Conservation (phyloP, 2,888 invertebrate species). For the Folsomia manolachei region DNA sequence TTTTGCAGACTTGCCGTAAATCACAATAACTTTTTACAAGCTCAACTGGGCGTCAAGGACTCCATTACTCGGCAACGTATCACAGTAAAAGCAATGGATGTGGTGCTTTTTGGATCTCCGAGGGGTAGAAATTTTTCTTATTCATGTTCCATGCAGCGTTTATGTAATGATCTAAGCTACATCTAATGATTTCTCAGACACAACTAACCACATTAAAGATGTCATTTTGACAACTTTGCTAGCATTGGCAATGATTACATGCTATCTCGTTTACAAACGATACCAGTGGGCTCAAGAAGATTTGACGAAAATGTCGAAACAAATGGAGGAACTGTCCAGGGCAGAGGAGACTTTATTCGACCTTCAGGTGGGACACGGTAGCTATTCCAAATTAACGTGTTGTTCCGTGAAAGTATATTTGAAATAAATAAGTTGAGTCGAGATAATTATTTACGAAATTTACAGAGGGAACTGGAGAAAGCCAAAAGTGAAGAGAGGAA, state of each 20-base stretch:
- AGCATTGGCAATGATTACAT: slow-evolving; percentile 78
- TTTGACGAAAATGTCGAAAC: slow-evolving; percentile 85
- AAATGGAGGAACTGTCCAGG: slow-evolving; percentile 86
- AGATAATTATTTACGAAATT: slow-evolving; percentile 27
- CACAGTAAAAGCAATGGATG: slow-evolving; percentile 96
- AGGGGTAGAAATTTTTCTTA: no score
- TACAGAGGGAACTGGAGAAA: slow-evolving; percentile 68
- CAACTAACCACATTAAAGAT: slow-evolving; percentile 82
- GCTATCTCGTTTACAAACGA: slow-evolving; percentile 88
- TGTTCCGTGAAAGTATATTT: no score
- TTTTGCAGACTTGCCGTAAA: slow-evolving; percentile 81
- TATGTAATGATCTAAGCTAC: slow-evolving; percentile 4
- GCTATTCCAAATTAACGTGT: no score
- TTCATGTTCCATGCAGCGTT: no score
- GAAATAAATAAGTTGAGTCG: not conserved
- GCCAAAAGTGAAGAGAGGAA: slow-evolving; percentile 63
- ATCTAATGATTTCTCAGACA: slow-evolving; percentile 58
- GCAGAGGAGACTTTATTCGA: slow-evolving; percentile 84
- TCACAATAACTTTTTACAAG: slow-evolving; percentile 84
- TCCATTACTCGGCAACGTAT: slow-evolving; percentile 97
- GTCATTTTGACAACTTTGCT: slow-evolving; percentile 78
- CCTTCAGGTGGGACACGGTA: slow-evolving; percentile 70
- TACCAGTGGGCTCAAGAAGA: slow-evolving; percentile 83
- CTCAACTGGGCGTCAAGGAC: slow-evolving; percentile 90
- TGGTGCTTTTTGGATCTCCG: slow-evolving; percentile 95